Conservation (phyloP, 1,140 invertebrate genomes). For the Brachystomella parvula region DNA sequence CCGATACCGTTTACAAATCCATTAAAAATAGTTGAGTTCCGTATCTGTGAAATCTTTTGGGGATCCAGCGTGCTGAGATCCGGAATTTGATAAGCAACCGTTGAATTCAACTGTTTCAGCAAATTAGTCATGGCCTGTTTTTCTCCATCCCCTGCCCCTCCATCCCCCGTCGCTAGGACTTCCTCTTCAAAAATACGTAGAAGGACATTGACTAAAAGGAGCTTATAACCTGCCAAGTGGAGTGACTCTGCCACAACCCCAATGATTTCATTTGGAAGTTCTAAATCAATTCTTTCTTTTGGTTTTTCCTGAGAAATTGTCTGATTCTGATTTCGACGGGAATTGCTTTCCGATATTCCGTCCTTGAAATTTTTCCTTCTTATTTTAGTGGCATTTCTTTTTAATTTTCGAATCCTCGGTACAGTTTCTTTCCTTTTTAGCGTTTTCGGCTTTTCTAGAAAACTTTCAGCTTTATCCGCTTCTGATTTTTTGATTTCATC, state of each 20-base stretch:
- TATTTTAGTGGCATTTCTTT: neutral
- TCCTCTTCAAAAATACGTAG: neutral
- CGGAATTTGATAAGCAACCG: neutral
- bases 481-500: neutral
- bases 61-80: neutral
- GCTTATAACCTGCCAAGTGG: neutral
- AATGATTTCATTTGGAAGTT: neutral
- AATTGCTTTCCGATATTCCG: neutral
- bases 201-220: neutral
- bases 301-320: too few species aligned
- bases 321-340: too few species aligned
- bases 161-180: neutral
- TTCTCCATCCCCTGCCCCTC: neutral
- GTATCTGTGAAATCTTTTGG: too few species aligned
- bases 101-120: neutral
- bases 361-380: neutral
- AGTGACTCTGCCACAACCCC: conserved; percentile 2
- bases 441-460: neutral
- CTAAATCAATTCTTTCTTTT: neutral
- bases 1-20: too few species aligned
- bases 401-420: neutral
- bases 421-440: too few species aligned
- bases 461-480: too few species aligned
- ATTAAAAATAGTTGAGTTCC: too few species aligned
- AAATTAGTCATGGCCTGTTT: neutral